phyloP scores from a whole-genome alignment of 2,797 vertebrate species.

The Pachyuromys duprasi region DNA sequence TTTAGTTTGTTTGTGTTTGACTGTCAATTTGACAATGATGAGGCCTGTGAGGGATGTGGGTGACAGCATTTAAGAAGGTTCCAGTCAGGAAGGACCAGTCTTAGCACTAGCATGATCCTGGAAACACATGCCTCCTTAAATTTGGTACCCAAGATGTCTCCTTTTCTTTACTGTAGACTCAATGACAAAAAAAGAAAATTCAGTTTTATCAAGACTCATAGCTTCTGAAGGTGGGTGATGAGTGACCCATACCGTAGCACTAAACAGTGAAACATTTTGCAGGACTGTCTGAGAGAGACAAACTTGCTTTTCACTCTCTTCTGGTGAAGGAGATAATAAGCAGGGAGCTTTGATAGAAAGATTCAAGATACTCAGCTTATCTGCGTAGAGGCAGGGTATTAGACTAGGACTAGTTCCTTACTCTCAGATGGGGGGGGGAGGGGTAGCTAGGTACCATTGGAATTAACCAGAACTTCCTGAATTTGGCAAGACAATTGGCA shows the following conservation, averaged over 20 bases:
- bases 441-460: neutral
- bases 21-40: neutral
- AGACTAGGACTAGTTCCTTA: neutral
- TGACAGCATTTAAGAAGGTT: neutral
- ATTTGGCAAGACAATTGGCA: neutral
- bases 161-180: neutral
- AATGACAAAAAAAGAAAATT: neutral
- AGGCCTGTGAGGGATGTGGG: neutral
- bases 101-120: neutral
- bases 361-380: neutral
- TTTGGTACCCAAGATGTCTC: neutral
- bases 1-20: neutral
- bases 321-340: neutral
- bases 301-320: neutral
- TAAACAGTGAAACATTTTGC: neutral
- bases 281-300: neutral
- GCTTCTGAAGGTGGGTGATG: neutral
- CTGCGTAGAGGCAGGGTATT: neutral
- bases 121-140: neutral
- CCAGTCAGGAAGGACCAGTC: neutral
- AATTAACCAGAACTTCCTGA: constrained; percentile 5
- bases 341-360: neutral
- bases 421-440: neutral
- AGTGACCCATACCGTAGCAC: neutral
- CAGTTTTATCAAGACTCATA: neutral